These are phyloP conservation scores for Leptobrachium leishanense DNA, from an alignment of 2,113 vertebrate species.

Conservation along the genomic window DNA sequence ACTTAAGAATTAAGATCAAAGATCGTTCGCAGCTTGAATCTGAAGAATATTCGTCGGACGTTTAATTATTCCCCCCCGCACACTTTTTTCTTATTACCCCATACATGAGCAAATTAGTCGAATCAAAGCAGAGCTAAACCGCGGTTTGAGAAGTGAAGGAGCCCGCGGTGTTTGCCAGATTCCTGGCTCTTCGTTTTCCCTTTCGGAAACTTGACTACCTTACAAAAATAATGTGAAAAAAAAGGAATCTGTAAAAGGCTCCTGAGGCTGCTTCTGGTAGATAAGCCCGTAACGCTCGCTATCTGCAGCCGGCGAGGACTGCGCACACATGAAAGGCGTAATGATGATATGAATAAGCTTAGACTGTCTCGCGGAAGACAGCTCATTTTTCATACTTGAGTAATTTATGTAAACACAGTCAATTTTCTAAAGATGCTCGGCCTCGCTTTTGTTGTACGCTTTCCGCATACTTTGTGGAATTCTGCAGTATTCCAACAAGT, in stretches of 20 bases:
- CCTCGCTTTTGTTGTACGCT: slow-evolving; percentile 18
- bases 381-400: slow-evolving; percentile 51
- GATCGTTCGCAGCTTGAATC: slow-evolving; percentile 1
- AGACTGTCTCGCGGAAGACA: slow-evolving; percentile 42
- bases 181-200: neutral
- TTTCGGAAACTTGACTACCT: slow-evolving; percentile 24
- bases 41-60: slow-evolving; percentile 11
- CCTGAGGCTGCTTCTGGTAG: slow-evolving; percentile 35
- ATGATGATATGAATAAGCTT: slow-evolving; percentile 49
- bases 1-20: slow-evolving; percentile 28
- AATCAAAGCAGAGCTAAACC: slow-evolving; percentile 17
- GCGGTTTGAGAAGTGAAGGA: slow-evolving; percentile 11
- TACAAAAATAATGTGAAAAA: neutral
- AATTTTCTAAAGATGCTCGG: slow-evolving; percentile 39
- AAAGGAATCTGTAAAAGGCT: slow-evolving; percentile 31
- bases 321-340: slow-evolving; percentile 43
- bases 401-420: slow-evolving; percentile 50
- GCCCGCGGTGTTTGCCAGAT: neutral
- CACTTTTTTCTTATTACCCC: neutral
- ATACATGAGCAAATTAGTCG: slow-evolving; percentile 40
- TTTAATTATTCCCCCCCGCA: neutral
- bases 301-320: slow-evolving; percentile 29
- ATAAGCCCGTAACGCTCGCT: slow-evolving; percentile 39
- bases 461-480: slow-evolving; percentile 11
- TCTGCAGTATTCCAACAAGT: neutral